Conservation (phyloP, 1,140 invertebrate species). For the Neocloeon triangulifer region DNA sequence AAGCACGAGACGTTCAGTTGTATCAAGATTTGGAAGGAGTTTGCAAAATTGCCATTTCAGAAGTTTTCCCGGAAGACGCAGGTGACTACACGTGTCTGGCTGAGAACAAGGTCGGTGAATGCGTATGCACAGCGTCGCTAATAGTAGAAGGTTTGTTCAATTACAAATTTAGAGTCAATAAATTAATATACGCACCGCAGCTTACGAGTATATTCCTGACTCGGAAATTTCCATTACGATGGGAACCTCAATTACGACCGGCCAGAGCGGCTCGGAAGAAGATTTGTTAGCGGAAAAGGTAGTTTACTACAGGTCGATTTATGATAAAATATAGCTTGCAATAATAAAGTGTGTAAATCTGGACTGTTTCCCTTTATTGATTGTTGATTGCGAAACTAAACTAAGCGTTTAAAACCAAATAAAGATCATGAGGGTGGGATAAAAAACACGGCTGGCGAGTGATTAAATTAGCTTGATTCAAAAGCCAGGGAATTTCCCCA, state of each 20-base stretch:
- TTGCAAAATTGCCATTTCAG: constrained; percentile 63
- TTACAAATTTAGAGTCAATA: constrained; percentile 3
- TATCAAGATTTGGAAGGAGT: constrained; percentile 50
- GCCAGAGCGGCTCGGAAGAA: constrained; percentile 48
- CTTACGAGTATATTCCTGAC: constrained; percentile 80
- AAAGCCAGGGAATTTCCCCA: no score
- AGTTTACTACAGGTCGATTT: constrained; percentile 12
- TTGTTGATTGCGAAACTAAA: neutral
- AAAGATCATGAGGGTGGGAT: no score
- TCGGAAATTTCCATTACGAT: constrained; percentile 44
- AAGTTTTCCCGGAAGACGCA: constrained; percentile 86
- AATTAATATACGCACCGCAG: constrained; percentile 26
- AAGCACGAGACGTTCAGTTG: constrained; percentile 56
- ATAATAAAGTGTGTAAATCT: neutral
- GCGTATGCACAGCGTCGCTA: constrained; percentile 52
- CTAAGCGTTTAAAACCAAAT: no score
- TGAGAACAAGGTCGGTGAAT: constrained; percentile 64
- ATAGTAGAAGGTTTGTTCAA: constrained; percentile 51
- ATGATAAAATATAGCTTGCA: constrained; percentile 6
- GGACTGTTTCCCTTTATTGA: neutral
- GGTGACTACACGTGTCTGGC: constrained; percentile 69
- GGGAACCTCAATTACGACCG: constrained; percentile 25
- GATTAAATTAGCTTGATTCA: no score
- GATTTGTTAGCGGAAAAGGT: constrained; percentile 57
- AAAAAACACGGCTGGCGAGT: no score